These are phyloP conservation scores for Papilio helenus DNA, from an alignment of 1,140 invertebrate genomes.

Conservation along the genomic window DNA sequence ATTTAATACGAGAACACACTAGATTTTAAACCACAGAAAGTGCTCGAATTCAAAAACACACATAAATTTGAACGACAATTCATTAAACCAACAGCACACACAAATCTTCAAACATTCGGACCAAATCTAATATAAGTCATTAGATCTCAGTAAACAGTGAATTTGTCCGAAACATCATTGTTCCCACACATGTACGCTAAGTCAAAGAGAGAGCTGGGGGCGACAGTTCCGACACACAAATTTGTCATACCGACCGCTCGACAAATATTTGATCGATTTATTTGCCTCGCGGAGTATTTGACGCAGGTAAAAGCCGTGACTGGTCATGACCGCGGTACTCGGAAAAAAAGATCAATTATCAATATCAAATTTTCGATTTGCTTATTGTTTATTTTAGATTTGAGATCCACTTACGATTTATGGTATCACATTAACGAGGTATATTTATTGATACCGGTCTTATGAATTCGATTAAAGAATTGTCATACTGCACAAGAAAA, in stretches of 20 bases:
- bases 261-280: conserved; percentile 54
- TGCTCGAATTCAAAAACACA: conserved; percentile 25
- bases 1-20: background rate
- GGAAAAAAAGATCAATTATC: conserved; percentile 33
- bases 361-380: background rate
- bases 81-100: conserved; percentile 5
- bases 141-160: conserved; percentile 38
- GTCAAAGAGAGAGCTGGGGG: conserved; percentile 40
- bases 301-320: conserved; percentile 45
- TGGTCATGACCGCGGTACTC: conserved; percentile 38
- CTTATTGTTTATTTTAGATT: background rate
- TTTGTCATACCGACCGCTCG: conserved; percentile 44
- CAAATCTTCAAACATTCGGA: conserved; percentile 30
- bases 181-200: conserved; percentile 48
- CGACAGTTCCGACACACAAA: conserved; percentile 54
- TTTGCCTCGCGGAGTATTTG: conserved; percentile 52
- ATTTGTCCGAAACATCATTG: conserved; percentile 43
- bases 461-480: too few species aligned
- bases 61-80: background rate
- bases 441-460: too few species aligned
- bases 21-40: background rate
- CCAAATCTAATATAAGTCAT: conserved; percentile 37
- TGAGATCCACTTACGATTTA: too few species aligned
- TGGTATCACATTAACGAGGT: too few species aligned
- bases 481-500: too few species aligned